Conservation (phyloP, 2,113 vertebrate species). For the Clarias batrachus region DNA sequence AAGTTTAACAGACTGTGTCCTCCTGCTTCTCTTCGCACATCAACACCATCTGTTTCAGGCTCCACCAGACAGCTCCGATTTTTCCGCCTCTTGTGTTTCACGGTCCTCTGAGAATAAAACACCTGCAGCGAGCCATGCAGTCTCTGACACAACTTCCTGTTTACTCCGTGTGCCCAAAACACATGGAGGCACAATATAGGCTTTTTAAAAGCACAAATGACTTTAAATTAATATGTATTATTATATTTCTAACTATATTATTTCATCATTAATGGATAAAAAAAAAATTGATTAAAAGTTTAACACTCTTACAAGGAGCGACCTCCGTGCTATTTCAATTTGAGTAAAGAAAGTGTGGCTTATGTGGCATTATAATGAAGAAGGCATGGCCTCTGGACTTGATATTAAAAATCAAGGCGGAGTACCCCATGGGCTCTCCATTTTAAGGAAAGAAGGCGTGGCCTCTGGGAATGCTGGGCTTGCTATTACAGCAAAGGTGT, state of each 20-base stretch:
- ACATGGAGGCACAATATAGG: neutral
- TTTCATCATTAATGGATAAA: neutral
- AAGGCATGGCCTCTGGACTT: neutral
- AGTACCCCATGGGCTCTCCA: neutral
- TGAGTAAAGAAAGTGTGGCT: neutral
- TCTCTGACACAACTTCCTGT: slow-evolving; percentile 40
- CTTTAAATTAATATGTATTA: neutral
- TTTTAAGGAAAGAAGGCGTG: neutral
- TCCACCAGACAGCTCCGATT: slow-evolving; percentile 37
- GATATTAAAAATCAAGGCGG: neutral
- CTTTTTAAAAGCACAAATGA: neutral
- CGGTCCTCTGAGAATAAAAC: slow-evolving; percentile 49
- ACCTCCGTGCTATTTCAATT: no score
- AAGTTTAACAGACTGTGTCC: slow-evolving; percentile 52
- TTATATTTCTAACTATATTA: neutral
- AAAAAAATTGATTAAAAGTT: neutral
- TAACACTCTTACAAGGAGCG: neutral
- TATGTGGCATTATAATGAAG: neutral
- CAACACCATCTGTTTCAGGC: slow-evolving; percentile 51
- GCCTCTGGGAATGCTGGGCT: neutral
- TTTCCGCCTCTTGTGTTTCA: slow-evolving; percentile 44
- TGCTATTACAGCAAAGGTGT: neutral
- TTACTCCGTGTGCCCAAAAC: slow-evolving; percentile 12
- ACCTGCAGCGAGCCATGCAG: slow-evolving; percentile 46
- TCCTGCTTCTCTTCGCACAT: slow-evolving; percentile 36